phyloP scores from a whole-genome alignment of 2,797 vertebrate genomes.

The Hoplostethus atlanticus region DNA sequence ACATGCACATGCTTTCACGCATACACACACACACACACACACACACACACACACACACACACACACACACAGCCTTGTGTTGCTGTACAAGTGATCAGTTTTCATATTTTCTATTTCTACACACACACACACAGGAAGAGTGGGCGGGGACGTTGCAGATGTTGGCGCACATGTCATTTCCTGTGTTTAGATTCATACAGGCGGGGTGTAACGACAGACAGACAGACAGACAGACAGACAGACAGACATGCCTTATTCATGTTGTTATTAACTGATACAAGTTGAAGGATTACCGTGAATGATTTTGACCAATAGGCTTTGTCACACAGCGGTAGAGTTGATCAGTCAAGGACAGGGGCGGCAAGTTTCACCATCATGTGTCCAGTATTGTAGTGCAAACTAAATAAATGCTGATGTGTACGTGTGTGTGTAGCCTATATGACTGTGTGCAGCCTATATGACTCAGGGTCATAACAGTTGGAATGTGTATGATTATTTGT shows the following conservation, averaged over 20 bases:
- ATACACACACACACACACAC: neutral
- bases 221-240: neutral
- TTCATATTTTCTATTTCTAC: neutral
- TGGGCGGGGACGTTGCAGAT: constrained; percentile 64
- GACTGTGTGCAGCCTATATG: neutral
- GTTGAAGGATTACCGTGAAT: neutral
- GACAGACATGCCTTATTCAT: constrained; percentile 1
- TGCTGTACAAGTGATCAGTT: neutral
- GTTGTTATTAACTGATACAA: no score
- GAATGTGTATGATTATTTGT: constrained; percentile 29
- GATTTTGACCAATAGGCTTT: constrained; percentile 19
- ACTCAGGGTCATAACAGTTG: neutral
- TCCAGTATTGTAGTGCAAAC: no score
- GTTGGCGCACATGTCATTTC: constrained; percentile 74
- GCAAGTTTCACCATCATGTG: no score
- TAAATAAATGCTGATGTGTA: no score
- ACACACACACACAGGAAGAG: constrained; percentile 1
- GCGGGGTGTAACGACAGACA: no score
- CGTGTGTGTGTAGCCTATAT: neutral
- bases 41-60: neutral
- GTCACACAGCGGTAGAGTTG: no score
- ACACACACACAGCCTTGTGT: neutral
- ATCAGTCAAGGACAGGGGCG: no score
- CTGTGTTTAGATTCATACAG: constrained; percentile 68
- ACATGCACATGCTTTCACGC: neutral